phyloP scores from a whole-genome alignment of 2,797 vertebrate genomes.

The Malurus leucopterus region DNA sequence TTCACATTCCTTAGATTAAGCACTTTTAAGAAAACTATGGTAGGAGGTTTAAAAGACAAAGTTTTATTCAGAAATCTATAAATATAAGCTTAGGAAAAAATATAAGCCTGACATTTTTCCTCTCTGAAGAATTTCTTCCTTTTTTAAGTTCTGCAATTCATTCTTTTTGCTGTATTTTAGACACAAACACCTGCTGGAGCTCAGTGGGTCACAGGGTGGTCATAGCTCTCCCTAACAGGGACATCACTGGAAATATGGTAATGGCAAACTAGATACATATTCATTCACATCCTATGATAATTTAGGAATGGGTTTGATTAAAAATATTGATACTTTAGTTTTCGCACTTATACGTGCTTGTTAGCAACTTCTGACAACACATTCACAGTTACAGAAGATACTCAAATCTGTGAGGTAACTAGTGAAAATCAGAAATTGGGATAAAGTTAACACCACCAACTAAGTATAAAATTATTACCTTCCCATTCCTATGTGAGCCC shows the following conservation, averaged over 20 bases:
- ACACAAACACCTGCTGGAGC: neutral
- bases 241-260: neutral
- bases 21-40: neutral
- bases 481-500: neutral
- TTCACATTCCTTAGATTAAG: neutral
- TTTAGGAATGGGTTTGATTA: neutral
- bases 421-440: neutral
- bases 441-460: neutral
- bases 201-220: neutral
- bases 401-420: neutral
- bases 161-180: neutral
- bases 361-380: conserved; percentile 13
- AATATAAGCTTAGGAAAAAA: neutral
- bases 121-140: neutral
- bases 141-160: neutral
- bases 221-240: neutral
- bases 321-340: conserved; percentile 33
- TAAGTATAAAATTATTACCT: neutral
- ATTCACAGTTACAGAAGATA: neutral
- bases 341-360: neutral
- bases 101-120: neutral
- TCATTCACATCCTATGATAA: neutral
- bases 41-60: neutral
- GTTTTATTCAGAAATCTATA: neutral
- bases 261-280: neutral